Percentiles rank a stretch among this genome's conserved stretches.
Conservation (phyloP, 1,140 invertebrate species). For the Ditylenchus dipsaci region DNA sequence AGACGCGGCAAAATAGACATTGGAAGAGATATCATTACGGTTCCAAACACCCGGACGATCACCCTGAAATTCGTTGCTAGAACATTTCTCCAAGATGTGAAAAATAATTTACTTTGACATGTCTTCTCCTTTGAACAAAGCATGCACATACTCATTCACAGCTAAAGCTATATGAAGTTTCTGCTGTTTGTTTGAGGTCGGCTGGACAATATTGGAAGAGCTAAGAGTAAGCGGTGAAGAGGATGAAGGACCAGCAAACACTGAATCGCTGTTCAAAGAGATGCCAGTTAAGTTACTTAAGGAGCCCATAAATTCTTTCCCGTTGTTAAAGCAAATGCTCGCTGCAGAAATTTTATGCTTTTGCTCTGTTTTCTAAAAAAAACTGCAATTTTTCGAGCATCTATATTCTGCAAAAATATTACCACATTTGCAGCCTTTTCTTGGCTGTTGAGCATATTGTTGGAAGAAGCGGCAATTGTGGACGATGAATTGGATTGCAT, state of each 20-base stretch:
- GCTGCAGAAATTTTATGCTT: slow-evolving; percentile 22
- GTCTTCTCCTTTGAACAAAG: slow-evolving; percentile 47
- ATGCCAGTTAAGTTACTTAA: slow-evolving; percentile 19
- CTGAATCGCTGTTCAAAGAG: background rate
- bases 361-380: background rate
- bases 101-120: slow-evolving; percentile 13
- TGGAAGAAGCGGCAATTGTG: background rate
- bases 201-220: background rate
- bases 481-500: slow-evolving; percentile 7
- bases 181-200: slow-evolving; percentile 1
- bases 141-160: slow-evolving; percentile 50
- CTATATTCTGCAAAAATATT: background rate
- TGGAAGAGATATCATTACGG: slow-evolving; percentile 49
- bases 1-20: slow-evolving; percentile 34
- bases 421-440: background rate
- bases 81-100: background rate
- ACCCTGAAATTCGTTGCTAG: slow-evolving; percentile 30
- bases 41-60: slow-evolving; percentile 45
- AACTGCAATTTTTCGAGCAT: background rate
- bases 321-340: slow-evolving; percentile 25
- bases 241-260: background rate
- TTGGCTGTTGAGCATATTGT: background rate
- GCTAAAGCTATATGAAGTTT: slow-evolving; percentile 50
- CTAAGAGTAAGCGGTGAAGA: background rate
- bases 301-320: slow-evolving; percentile 23